phyloP scores from a whole-genome alignment of 23 tunicate genomes.

The Ciona savignyi region DNA sequence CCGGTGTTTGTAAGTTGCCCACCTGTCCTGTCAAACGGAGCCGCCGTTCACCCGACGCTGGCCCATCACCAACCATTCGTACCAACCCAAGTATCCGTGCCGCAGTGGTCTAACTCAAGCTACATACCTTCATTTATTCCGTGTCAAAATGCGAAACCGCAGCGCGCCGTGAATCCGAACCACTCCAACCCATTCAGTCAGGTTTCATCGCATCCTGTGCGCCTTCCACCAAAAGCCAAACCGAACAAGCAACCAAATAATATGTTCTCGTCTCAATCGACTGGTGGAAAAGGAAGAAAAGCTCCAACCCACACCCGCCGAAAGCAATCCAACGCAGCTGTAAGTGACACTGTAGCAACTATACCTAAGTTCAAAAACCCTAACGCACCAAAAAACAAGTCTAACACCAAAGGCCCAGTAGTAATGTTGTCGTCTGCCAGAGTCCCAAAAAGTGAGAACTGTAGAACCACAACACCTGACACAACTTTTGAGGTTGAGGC shows the following conservation, averaged over 20 bases:
- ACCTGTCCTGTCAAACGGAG: not conserved
- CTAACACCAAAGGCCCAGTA: not conserved
- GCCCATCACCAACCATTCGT: not conserved
- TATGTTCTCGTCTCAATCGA: slow-evolving; percentile 12
- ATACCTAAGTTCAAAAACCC: not conserved
- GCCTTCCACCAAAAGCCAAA: slow-evolving; percentile 5
- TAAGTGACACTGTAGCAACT: slow-evolving; percentile 17
- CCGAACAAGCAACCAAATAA: not conserved
- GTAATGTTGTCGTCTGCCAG: slow-evolving; percentile 23
- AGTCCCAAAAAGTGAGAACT: slow-evolving; percentile 5
- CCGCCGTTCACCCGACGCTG: not conserved
- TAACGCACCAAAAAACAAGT: not conserved
- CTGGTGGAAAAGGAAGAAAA: slow-evolving; percentile 56
- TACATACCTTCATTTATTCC: not conserved
- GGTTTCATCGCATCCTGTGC: not conserved
- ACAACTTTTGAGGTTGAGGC: slow-evolving; percentile 50
- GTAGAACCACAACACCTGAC: slow-evolving; percentile 22
- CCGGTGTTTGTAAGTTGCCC: not conserved
- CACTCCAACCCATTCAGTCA: not conserved
- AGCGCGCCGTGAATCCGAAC: not conserved
- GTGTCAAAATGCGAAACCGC: not conserved
- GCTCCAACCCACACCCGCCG: slow-evolving; percentile 19
- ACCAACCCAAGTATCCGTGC: not conserved
- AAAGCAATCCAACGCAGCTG: slow-evolving; percentile 26
- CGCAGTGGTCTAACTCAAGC: not conserved